Evolutionary conservation across 2,888 invertebrate species (phyloP), one percentile per base, ranked within the genome.

Genomic region (Dendrolimus pini): DNA sequence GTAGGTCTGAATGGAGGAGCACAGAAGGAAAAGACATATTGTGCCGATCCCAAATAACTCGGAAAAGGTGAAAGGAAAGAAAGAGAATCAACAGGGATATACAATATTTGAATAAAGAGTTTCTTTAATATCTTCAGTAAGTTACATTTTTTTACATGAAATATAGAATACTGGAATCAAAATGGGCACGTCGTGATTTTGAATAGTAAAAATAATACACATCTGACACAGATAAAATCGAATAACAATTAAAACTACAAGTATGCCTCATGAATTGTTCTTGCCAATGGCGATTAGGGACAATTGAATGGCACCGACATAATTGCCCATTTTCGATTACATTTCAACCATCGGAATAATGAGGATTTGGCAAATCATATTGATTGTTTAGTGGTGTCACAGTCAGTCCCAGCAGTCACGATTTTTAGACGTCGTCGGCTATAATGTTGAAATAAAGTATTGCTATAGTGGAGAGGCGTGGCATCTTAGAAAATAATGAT

Each of bases 321-420:
- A 81, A 83, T 81, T 81, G 78, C 61, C 72, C 68, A 78, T 84
- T 84, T 82, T 82, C 75, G 80, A 84, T 83, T 83, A 82, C 74
- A 68, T 72, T 74, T 71, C 74, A 71, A 76, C 59, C 69, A 68
- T 70, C 62, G 67, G 65, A 73, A 77, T 81, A 80, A 80, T 83
- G 74, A 78, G 73, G 71, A 75, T 82, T 85, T 81, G 70, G 67
- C 68, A 81, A 88, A 85, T 82, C 70, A 78, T 70, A 77, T 80
- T 75, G 66, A 77, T 85, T 79, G 78, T 69, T 67, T 59, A 61
- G 58, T 68, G 66, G 70, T 69, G 70, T 74, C 71, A 74, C 72
- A 65, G 65, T 69, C 67, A 75, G 74, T 78, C 74, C 70, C 71
- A 76, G 70, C 63, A 73, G 80, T 84, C 87, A 87, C 86, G 85